These are phyloP conservation scores for Dallia pectoralis DNA, from an alignment of 2,797 vertebrate genomes.

Conservation along the genomic window DNA sequence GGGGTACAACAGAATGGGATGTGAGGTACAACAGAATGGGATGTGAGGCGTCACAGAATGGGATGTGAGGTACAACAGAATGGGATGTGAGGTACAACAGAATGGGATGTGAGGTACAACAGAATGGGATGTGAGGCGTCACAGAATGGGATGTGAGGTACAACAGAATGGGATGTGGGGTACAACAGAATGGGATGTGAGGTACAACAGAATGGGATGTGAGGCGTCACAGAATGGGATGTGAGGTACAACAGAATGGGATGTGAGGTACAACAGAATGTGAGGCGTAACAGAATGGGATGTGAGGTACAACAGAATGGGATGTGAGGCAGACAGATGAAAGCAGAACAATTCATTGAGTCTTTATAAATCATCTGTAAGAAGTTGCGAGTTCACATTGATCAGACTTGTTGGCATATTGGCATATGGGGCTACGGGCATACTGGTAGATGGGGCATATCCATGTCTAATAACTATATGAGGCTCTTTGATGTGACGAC, in stretches of 20 bases:
- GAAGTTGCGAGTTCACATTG: conserved; percentile 14
- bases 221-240: neutral
- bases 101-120: conserved; percentile 11
- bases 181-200: neutral
- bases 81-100: neutral
- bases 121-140: neutral
- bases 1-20: neutral
- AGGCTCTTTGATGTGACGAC: conserved; percentile 54
- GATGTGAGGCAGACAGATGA: neutral
- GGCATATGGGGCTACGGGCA: too few species aligned
- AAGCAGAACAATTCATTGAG: neutral
- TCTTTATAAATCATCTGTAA: conserved; percentile 12
- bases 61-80: conserved; percentile 9
- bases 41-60: neutral
- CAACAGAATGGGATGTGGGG: neutral
- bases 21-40: conserved; percentile 8
- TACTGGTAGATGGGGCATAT: conserved; percentile 41
- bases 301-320: conserved; percentile 7
- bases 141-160: conserved; percentile 6
- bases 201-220: conserved; percentile 10
- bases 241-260: conserved; percentile 8
- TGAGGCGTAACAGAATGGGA: conserved; percentile 9
- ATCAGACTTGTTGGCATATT: neutral
- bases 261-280: neutral
- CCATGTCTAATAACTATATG: conserved; percentile 45